Evolutionary conservation across 2,888 invertebrate species (phyloP).

Genomic region (Mythimna pallens): DNA sequence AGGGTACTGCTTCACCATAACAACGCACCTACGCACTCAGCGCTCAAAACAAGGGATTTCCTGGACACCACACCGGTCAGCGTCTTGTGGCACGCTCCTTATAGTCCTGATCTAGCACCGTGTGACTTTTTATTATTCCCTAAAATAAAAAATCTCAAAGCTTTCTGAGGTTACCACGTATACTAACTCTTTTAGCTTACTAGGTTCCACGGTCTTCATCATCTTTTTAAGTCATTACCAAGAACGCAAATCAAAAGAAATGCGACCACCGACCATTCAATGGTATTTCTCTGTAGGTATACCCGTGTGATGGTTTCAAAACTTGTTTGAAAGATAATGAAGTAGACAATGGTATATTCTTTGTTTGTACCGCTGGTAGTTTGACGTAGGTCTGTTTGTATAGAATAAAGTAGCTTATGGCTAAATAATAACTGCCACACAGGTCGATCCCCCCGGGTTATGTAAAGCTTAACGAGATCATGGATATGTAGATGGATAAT

Average conservation of each 20-base stretch:
- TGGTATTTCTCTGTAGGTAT: slow-evolving; percentile 1
- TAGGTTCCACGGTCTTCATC: background rate
- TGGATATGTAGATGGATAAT: too few relatives aligned
- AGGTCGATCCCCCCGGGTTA: background rate
- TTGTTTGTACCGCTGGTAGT: background rate
- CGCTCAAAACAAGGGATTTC: too few relatives aligned
- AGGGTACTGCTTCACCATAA: too few relatives aligned
- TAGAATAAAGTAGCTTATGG: background rate
- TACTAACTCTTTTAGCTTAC: background rate
- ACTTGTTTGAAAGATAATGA: background rate
- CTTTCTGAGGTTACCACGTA: too few relatives aligned
- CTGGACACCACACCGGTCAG: too few relatives aligned
- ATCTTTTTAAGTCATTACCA: background rate
- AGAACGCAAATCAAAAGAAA: background rate
- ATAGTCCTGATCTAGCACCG: too few relatives aligned
- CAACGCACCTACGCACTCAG: too few relatives aligned
- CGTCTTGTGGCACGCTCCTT: too few relatives aligned
- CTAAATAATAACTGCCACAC: background rate
- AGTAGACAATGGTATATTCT: background rate
- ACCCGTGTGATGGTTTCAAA: background rate
- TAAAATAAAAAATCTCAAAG: too few relatives aligned
- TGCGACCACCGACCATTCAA: background rate
- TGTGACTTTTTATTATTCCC: too few relatives aligned
- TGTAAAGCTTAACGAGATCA: too few relatives aligned
- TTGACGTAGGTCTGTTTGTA: background rate